Conservation (phyloP, 37 sponge, comb jelly and placozoan species). For the Crambe crambe region DNA sequence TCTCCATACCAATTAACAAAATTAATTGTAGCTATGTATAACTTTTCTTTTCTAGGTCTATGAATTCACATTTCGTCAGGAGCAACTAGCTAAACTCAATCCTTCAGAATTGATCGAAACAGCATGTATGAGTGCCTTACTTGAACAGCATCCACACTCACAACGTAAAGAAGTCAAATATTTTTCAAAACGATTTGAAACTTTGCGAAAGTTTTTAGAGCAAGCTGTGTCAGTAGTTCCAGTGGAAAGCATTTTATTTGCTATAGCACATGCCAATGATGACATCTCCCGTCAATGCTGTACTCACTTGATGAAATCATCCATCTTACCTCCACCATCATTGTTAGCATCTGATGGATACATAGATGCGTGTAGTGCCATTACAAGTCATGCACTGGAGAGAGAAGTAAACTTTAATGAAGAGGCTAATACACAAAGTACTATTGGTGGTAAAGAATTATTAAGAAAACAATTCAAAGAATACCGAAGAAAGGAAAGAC, state of each 20-base stretch:
- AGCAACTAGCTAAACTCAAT: conserved; percentile 54
- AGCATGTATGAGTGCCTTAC: conserved; percentile 51
- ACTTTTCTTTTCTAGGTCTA: conserved; percentile 11
- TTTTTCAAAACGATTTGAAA: conserved; percentile 24
- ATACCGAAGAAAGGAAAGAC: background rate
- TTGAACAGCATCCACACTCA: conserved; percentile 32
- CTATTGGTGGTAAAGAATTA: background rate
- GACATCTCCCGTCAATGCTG: conserved; percentile 15
- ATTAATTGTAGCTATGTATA: no score
- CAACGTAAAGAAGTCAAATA: background rate
- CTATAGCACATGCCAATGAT: conserved; percentile 18
- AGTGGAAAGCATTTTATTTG: conserved; percentile 51
- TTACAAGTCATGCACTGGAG: no score
- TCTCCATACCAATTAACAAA: no score
- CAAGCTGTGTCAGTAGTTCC: conserved; percentile 53
- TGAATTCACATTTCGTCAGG: conserved; percentile 37
- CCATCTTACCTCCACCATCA: conserved; percentile 18
- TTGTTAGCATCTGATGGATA: background rate
- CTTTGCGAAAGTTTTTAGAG: conserved; percentile 33
- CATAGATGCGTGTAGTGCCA: no score
- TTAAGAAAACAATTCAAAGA: background rate
- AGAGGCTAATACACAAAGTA: background rate
- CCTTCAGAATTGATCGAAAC: conserved; percentile 52
- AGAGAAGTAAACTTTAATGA: background rate
- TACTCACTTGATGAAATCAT: background rate